Evolutionary conservation across 2,797 vertebrate genomes (phyloP), one percentile per base, ranked within the genome.

Genomic region (Prionace glauca): DNA sequence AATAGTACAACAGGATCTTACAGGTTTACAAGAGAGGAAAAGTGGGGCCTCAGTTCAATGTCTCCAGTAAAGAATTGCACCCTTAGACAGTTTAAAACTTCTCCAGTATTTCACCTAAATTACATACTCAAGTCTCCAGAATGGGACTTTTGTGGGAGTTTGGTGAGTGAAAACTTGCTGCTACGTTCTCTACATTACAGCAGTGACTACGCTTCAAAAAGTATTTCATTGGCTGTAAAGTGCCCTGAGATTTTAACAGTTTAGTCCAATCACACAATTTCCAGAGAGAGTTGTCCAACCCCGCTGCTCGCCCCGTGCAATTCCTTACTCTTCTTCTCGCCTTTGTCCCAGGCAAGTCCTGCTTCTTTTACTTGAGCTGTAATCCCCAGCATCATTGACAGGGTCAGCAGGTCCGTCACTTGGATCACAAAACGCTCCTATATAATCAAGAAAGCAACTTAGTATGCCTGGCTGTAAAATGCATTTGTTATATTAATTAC

Each of bases 301-400:
- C 86, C 86, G 60, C 9, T 0, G 7, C 3, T 22, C 94, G 69
- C 7, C 11, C 95, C 62, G 50, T 0, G 45, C 14, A 71, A 2
- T 95, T 1, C 87, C 98, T 97, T 97, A 99, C 99, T 99, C 96
- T 99, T 99, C 96, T 99, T 99, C 96, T 99, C 99, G 96, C 99
- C 99, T 97, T 99, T 99, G 98, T 99, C 99, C 99, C 99, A 99
- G 0, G 99, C 99, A 29, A 99, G 96, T 93, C 99, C 99, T 0
- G 99, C 98, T 96, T 99, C 99, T 97, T 99, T 99, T 96, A 99
- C 99, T 97, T 99, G 99, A 69, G 98, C 99, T 0, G 99, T 99
- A 96, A 99, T 99, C 96, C 99, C 99, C 96, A 99, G 96, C 99
- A 99, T 99, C 99, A 99, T 99, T 96, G 99, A 99, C 95, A 99